Percentiles rank a stretch among this genome's conserved stretches.
Conservation (phyloP, 1,140 invertebrate genomes). For the Pteromalus puparum region DNA sequence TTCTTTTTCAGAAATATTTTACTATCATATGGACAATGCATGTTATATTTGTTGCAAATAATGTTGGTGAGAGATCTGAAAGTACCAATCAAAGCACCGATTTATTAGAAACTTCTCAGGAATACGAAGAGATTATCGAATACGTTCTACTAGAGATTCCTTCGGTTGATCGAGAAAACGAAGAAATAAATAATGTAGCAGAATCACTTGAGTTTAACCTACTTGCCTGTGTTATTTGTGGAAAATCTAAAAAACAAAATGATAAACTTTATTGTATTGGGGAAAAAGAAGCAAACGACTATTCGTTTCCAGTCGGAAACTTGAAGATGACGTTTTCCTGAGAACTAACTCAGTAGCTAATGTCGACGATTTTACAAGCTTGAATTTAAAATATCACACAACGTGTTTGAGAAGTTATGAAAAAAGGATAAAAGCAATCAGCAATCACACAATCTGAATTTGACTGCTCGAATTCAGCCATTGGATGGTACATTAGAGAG, state of each 20-base stretch:
- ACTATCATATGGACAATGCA: background rate
- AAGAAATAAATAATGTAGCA: background rate
- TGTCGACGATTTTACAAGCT: too few relatives aligned
- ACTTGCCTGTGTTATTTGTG: background rate
- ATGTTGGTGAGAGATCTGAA: too few relatives aligned
- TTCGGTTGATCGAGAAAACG: background rate
- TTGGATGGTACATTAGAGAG: background rate
- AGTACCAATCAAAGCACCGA: too few relatives aligned
- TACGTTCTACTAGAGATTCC: too few relatives aligned
- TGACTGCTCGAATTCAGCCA: background rate
- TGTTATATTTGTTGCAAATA: background rate
- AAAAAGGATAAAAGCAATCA: background rate
- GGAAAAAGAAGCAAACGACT: too few relatives aligned
- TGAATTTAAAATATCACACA: too few relatives aligned
- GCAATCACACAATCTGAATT: too few relatives aligned
- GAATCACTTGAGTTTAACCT: background rate
- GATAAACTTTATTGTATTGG: too few relatives aligned
- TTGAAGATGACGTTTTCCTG: too few relatives aligned
- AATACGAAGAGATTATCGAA: background rate
- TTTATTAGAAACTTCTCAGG: background rate
- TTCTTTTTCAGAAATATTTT: background rate
- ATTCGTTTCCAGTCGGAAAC: too few relatives aligned
- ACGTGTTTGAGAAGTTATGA: constrained; percentile 17
- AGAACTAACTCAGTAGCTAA: too few relatives aligned
- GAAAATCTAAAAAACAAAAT: too few relatives aligned